Evolutionary conservation across 1,140 invertebrate species (phyloP).

Genomic region (Oryctes rhinoceros): DNA sequence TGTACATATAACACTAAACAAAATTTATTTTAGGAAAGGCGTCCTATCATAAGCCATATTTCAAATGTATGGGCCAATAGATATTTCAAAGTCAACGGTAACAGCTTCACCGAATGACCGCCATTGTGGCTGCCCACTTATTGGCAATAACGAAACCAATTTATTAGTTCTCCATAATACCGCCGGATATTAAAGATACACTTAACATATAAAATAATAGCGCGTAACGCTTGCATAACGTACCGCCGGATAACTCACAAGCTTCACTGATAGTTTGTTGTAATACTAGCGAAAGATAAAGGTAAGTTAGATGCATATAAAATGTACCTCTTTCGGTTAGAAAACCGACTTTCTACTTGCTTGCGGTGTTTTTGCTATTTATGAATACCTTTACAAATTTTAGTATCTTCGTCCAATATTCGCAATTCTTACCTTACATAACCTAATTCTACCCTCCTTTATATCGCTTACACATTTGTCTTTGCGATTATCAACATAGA

Average conservation of each 20-base stretch:
- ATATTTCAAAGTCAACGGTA: conserved; percentile 35
- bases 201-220: conserved; percentile 32
- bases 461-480: too few relatives aligned
- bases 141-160: conserved; percentile 25
- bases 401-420: too few relatives aligned
- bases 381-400: too few relatives aligned
- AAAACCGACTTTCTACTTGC: too few relatives aligned
- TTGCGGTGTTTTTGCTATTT: too few relatives aligned
- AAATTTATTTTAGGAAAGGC: conserved; percentile 24
- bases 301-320: background rate
- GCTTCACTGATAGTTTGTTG: background rate
- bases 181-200: conserved; percentile 21
- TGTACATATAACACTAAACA: background rate
- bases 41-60: conserved; percentile 14
- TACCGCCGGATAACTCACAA: background rate
- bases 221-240: background rate
- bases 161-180: conserved; percentile 34
- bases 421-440: too few relatives aligned
- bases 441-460: too few relatives aligned
- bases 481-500: too few relatives aligned
- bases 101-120: conserved; percentile 23
- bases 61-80: conserved; percentile 27
- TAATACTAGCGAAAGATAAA: background rate
- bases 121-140: conserved; percentile 30
- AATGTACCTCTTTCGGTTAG: too few relatives aligned